These are phyloP conservation scores for Hirudinaria manillensis DNA, from an alignment of 2,888 invertebrate species.

Conservation along the genomic window DNA sequence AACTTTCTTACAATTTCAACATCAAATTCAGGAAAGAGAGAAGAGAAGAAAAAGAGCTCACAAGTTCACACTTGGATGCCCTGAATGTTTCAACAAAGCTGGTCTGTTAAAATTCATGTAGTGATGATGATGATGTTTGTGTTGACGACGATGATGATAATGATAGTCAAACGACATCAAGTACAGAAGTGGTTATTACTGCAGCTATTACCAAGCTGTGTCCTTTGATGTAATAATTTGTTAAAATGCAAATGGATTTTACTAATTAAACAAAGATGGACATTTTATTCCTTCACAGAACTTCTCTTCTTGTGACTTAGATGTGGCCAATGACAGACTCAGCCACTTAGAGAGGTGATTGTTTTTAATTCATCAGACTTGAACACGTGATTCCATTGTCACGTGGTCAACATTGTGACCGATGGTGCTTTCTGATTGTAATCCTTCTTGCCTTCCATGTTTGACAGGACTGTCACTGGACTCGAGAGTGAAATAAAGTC, in stretches of 20 bases:
- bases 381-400: too few relatives aligned
- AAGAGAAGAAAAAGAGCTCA: slow-evolving; percentile 2
- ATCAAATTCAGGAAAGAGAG: background rate
- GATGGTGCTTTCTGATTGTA: background rate
- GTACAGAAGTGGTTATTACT: too few relatives aligned
- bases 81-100: background rate
- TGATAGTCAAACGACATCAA: background rate
- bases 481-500: background rate
- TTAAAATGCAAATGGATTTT: background rate
- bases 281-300: background rate
- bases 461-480: background rate
- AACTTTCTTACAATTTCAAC: background rate
- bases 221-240: too few relatives aligned
- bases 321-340: slow-evolving; percentile 11
- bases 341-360: background rate
- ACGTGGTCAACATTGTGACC: too few relatives aligned
- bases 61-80: background rate
- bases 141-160: too few relatives aligned
- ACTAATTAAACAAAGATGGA: background rate
- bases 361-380: too few relatives aligned
- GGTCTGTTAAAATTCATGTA: background rate
- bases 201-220: too few relatives aligned
- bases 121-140: background rate
- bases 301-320: slow-evolving; percentile 2
- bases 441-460: background rate